Percentiles rank a stretch among this genome's conserved stretches.
phyloP scores from a whole-genome alignment of 92 coral and sea anemone genomes.

The Heliopora coerulea region DNA sequence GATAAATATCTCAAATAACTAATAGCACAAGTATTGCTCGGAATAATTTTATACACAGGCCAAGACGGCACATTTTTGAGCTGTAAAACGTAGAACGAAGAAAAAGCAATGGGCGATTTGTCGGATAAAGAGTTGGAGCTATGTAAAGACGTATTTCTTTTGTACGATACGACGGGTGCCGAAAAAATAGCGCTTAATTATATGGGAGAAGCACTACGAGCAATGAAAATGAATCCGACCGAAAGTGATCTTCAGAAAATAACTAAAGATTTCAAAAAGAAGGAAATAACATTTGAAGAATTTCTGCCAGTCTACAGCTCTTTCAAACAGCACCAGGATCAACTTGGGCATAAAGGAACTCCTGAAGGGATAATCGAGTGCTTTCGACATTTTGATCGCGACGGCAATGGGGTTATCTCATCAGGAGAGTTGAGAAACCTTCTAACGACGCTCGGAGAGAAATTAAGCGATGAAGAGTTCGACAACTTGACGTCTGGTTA shows the following conservation, averaged over 20 bases:
- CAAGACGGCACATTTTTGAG: neutral
- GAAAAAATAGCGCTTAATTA: slow-evolving; percentile 68
- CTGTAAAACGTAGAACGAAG: neutral
- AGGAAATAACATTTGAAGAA: slow-evolving; percentile 73
- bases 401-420: slow-evolving; percentile 70
- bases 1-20: neutral
- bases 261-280: slow-evolving; percentile 76
- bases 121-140: slow-evolving; percentile 69
- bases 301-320: slow-evolving; percentile 90
- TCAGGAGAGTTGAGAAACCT: slow-evolving; percentile 85
- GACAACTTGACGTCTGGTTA: slow-evolving; percentile 73
- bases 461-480: slow-evolving; percentile 81
- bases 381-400: slow-evolving; percentile 86
- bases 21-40: neutral
- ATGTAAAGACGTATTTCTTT: slow-evolving; percentile 79
- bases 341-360: slow-evolving; percentile 65
- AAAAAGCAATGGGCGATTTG: slow-evolving; percentile 51
- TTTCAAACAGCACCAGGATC: slow-evolving; percentile 69
- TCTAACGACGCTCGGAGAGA: slow-evolving; percentile 94
- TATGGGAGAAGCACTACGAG: slow-evolving; percentile 82
- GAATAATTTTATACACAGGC: neutral
- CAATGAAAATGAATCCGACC: slow-evolving; percentile 92
- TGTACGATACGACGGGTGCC: slow-evolving; percentile 82
- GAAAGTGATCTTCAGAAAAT: slow-evolving; percentile 85
- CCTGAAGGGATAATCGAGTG: slow-evolving; percentile 87